Base-by-base conservation (phyloP, 2,113 vertebrate species). In the Eudyptes chrysolophus region DNA sequence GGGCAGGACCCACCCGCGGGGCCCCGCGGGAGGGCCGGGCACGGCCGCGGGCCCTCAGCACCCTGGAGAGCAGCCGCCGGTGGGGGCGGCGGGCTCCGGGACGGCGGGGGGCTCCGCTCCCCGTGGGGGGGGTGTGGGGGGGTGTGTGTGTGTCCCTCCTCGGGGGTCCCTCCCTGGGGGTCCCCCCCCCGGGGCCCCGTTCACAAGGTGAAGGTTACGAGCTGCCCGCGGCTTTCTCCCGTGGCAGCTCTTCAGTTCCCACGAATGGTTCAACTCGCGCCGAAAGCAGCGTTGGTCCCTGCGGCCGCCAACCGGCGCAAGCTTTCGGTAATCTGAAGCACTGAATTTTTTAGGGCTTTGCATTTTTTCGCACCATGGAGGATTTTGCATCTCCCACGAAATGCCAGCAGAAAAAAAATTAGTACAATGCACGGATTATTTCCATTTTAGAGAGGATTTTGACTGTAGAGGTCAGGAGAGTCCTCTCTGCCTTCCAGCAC, bases 61-160 rank as follows among this genome's bases (percentile, higher is more conserved):
- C 95, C 90, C 49, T 88, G 92, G 86, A 96, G 61, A 96, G 86
- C 94, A 27, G 26, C 70, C 42, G 1, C 27, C 3, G 21, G 13
- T 0, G 5, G 6, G 13, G n/a, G 7, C 1, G 2, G 11, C 2
- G 8, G 64, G n/a, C 5, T 0, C 30, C 8, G 4, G 32, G 72
- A 11, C 16, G 2, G 16, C 3, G 58, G 44, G 5, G 61, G 61
- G 26, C 34, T 27, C 25, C 7, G 7, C 40, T 46, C 18, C 36
- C 10, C 15, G 32, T 9, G 38, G 38, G 38, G 40, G 40, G 40
- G 11, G 40, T 40, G 40, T 12, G 36, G 11, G 11, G 40, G 40
- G 11, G 40, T 13, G 40, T 12, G 40, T 40, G 40, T 40, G 40
- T 40, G 24, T n/a, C 32, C 11, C 34, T 18, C 11, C 46, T 7